These are phyloP conservation scores for Acropternis orthonyx DNA, from an alignment of 2,797 vertebrate species.

Conservation along the genomic window DNA sequence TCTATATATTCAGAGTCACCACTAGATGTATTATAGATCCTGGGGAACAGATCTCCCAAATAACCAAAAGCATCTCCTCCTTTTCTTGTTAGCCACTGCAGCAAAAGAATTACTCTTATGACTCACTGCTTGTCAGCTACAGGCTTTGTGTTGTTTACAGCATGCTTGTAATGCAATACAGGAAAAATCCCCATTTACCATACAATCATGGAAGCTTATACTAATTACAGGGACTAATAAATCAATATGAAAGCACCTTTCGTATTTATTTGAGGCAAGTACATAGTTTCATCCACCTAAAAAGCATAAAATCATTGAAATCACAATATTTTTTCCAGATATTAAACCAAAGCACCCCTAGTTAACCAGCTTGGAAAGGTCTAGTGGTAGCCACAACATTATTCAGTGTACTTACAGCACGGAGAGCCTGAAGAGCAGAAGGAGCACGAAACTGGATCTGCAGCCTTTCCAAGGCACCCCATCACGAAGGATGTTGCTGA, in stretches of 20 bases:
- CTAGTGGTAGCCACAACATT: neutral
- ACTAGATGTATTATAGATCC: neutral
- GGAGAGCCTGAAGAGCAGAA: neutral
- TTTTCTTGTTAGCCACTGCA: neutral
- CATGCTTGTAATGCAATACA: neutral
- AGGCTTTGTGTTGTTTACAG: neutral
- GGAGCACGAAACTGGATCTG: neutral
- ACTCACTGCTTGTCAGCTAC: neutral
- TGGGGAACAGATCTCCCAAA: neutral
- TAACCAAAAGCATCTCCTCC: neutral
- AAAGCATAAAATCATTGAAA: conserved; percentile 14
- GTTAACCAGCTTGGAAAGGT: neutral
- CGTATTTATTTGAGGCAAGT: neutral
- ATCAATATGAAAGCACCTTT: neutral
- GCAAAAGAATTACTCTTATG: neutral
- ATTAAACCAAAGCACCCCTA: neutral
- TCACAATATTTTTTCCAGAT: neutral
- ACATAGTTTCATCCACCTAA: neutral
- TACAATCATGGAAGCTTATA: neutral
- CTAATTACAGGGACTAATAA: neutral
- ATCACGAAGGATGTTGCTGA: neutral
- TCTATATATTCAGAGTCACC: neutral
- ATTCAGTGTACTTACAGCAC: neutral
- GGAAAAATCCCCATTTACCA: neutral
- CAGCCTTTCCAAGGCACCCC: neutral